These are phyloP conservation scores for Amphibalanus amphitrite DNA, from an alignment of 1,140 invertebrate species.

Conservation along the genomic window DNA sequence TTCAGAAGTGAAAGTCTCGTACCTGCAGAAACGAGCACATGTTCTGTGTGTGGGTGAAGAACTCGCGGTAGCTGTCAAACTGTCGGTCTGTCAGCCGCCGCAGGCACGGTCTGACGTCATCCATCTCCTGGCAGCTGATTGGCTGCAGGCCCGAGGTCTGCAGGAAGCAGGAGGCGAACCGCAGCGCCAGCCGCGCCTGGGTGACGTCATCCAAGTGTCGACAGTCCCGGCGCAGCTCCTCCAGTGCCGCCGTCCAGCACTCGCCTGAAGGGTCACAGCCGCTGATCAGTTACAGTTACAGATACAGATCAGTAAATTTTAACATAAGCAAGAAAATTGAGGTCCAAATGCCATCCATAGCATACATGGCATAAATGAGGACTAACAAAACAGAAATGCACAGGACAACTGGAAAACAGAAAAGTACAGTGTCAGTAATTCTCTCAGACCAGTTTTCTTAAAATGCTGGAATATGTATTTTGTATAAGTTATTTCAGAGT, in stretches of 20 bases:
- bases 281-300: too few species aligned
- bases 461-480: too few species aligned
- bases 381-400: too few species aligned
- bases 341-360: too few species aligned
- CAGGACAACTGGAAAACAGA: too few species aligned
- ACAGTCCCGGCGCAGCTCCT: constrained; percentile 35
- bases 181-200: constrained; percentile 39
- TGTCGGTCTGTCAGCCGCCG: constrained; percentile 35
- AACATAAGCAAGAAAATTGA: too few species aligned
- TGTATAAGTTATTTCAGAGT: too few species aligned
- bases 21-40: constrained; percentile 44
- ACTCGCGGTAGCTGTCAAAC: constrained; percentile 41
- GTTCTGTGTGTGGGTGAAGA: constrained; percentile 47
- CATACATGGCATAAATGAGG: too few species aligned
- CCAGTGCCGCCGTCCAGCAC: constrained; percentile 41
- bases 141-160: constrained; percentile 35
- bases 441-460: too few species aligned
- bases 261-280: constrained; percentile 19
- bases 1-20: background rate
- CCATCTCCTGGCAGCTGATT: constrained; percentile 32
- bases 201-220: constrained; percentile 36
- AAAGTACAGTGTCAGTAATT: too few species aligned
- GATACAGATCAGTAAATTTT: too few species aligned
- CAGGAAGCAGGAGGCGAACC: constrained; percentile 45
- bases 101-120: constrained; percentile 33